Conservation (phyloP, 1,140 invertebrate genomes). For the Macrosteles quadrilineatus region DNA sequence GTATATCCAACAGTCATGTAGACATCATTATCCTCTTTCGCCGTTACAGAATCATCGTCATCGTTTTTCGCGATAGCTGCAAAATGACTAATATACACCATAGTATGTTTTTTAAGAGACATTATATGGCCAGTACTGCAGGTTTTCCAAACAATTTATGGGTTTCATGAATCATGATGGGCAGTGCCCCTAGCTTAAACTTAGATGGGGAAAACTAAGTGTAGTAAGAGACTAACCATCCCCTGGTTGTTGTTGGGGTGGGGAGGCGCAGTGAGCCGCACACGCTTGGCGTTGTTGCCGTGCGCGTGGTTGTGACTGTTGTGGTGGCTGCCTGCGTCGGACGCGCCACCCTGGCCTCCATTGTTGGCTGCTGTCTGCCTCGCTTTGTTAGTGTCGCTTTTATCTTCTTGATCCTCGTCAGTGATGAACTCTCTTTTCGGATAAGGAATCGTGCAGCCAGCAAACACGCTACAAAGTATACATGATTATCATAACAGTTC, state of each 20-base stretch:
- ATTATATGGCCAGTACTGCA: too few relatives aligned
- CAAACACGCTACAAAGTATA: constrained; percentile 78
- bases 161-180: too few relatives aligned
- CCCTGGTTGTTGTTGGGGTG: constrained; percentile 47
- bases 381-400: constrained; percentile 79
- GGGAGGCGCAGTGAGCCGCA: constrained; percentile 54
- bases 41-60: too few relatives aligned
- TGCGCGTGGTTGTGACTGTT: constrained; percentile 53
- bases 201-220: too few relatives aligned
- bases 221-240: constrained; percentile 39
- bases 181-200: too few relatives aligned
- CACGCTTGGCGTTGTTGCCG: constrained; percentile 61
- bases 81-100: too few relatives aligned
- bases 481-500: not conserved
- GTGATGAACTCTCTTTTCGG: constrained; percentile 98
- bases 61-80: too few relatives aligned
- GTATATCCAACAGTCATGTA: too few relatives aligned
- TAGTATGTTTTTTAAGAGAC: too few relatives aligned
- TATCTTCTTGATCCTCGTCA: constrained; percentile 96
- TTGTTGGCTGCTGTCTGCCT: constrained; percentile 72
- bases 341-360: constrained; percentile 42
- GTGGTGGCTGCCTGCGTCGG: constrained; percentile 45
- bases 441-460: constrained; percentile 95
- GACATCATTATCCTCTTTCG: too few relatives aligned
- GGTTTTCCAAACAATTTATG: too few relatives aligned